Conservation (phyloP, 2,113 vertebrate species). For the Machaerirhynchus nigripectus region DNA sequence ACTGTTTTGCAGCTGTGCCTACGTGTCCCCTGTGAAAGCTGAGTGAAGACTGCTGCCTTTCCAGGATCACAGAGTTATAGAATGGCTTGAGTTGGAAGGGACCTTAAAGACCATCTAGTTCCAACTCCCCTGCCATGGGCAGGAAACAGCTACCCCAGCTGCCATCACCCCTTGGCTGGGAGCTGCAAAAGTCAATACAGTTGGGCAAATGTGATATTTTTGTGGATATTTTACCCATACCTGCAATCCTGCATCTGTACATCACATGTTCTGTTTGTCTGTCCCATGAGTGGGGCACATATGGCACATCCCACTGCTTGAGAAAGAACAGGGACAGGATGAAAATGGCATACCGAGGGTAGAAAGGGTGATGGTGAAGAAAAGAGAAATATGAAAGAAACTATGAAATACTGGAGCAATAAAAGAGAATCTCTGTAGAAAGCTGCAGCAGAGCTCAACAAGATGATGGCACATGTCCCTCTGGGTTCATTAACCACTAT, state of each 20-base stretch:
- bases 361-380: background rate
- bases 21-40: fast-evolving
- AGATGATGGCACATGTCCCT: background rate
- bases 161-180: background rate
- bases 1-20: background rate
- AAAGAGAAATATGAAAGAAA: background rate
- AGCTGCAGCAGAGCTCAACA: background rate
- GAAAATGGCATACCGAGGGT: background rate
- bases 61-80: background rate
- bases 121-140: background rate
- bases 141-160: background rate
- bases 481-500: background rate
- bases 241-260: background rate
- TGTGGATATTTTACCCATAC: background rate
- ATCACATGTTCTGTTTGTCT: background rate
- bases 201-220: fast-evolving
- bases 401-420: background rate
- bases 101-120: background rate
- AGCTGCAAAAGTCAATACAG: background rate
- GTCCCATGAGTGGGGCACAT: background rate
- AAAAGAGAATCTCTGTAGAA: background rate
- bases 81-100: background rate
- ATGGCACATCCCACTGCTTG: background rate
- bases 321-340: background rate
- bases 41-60: background rate